A percentile compares a stretch with the other conserved stretches of the same genome.
Conservation (phyloP, 2,888 invertebrate genomes). For the Rhyacophila evoluta region DNA sequence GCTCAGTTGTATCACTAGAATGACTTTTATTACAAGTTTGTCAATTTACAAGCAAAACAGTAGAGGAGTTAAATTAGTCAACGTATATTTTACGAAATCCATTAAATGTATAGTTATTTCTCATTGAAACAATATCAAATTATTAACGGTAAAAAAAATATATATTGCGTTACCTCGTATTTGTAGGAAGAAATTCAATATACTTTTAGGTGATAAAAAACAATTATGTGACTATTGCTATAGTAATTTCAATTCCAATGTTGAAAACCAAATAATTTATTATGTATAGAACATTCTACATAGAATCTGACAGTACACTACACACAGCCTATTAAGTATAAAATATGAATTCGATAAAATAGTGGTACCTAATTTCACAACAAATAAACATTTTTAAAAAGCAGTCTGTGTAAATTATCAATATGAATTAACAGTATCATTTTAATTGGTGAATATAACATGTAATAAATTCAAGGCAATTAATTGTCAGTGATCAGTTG, state of each 20-base stretch:
- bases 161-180: no score
- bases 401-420: not conserved
- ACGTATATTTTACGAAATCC: no score
- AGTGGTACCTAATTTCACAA: not conserved
- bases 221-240: no score
- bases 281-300: not conserved
- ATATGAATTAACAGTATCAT: not conserved
- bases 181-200: no score
- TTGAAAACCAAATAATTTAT: not conserved
- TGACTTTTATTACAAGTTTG: no score
- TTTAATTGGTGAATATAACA: not conserved
- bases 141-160: no score
- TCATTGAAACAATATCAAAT: no score
- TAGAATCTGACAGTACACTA: not conserved
- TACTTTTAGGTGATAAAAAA: no score
- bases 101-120: no score
- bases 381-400: not conserved
- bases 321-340: not conserved
- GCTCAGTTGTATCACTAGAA: no score
- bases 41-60: no score
- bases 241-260: not conserved
- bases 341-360: conserved; percentile 2
- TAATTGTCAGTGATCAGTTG: not conserved
- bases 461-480: not conserved
- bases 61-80: no score